These are phyloP conservation scores for Labeo rohita DNA, from an alignment of 2,113 vertebrate genomes.

Conservation along the genomic window DNA sequence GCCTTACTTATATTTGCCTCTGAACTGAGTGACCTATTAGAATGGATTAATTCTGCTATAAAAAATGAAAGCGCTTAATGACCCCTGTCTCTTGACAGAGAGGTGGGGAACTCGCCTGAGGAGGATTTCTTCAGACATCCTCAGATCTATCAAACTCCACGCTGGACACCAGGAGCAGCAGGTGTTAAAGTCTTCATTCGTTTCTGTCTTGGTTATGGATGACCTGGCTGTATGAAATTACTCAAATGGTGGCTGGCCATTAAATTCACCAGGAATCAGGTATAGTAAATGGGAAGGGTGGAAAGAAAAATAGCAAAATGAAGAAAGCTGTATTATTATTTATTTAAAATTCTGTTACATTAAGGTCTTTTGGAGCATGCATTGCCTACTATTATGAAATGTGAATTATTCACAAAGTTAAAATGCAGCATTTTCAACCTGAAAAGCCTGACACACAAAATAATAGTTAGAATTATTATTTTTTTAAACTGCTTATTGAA, in stretches of 20 bases:
- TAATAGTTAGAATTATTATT: neutral
- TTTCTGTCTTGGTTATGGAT: conserved; percentile 28
- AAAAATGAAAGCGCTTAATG: conserved; percentile 39
- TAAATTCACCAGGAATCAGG: neutral
- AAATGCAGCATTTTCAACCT: neutral
- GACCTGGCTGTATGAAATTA: conserved; percentile 16
- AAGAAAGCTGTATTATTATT: neutral
- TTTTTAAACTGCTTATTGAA: no score
- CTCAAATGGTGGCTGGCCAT: conserved; percentile 25
- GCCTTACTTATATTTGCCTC: conserved; percentile 45
- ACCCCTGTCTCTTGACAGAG: neutral
- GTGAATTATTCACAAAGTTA: neutral
- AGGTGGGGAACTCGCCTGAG: neutral
- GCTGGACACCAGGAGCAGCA: conserved; percentile 30
- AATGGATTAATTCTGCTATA: conserved; percentile 51
- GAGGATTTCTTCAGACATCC: conserved; percentile 14
- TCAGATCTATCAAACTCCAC: conserved; percentile 19
- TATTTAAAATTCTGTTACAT: neutral
- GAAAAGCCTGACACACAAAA: neutral
- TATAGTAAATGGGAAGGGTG: neutral
- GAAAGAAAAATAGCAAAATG: neutral
- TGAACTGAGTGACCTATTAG: conserved; percentile 53
- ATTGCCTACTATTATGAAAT: neutral
- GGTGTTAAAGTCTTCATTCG: conserved; percentile 38
- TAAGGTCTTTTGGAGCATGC: neutral